Evolutionary conservation across 2,888 invertebrate species (phyloP).

Genomic region (Julus scanicus): DNA sequence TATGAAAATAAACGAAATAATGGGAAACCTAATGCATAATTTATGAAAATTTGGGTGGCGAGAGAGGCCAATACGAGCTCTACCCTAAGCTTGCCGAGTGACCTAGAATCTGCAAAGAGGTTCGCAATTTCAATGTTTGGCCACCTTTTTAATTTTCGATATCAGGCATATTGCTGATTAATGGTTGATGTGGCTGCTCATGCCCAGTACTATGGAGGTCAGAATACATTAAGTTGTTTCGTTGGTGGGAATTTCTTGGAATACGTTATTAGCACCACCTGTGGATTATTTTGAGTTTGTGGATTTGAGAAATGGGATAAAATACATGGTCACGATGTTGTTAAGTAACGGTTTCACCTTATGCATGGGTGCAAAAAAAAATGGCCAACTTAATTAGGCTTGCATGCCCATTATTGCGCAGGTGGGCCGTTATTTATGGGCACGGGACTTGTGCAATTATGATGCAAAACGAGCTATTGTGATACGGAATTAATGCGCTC

Average conservation of each 20-base stretch:
- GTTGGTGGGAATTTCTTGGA: constrained; percentile 1
- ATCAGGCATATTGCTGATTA: constrained; percentile 36
- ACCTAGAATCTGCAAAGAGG: constrained; percentile 16
- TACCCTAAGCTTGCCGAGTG: neutral
- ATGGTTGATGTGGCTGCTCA: constrained; percentile 27
- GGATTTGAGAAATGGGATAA: constrained; percentile 23
- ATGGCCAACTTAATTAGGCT: neutral
- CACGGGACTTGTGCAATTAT: neutral
- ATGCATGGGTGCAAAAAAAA: neutral
- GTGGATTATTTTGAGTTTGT: constrained; percentile 18
- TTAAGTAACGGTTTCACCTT: neutral
- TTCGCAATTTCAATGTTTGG: constrained; percentile 22
- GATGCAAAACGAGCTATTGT: neutral
- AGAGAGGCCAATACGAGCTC: neutral
- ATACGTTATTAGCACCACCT: constrained; percentile 36
- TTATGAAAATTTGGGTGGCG: neutral
- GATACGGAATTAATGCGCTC: neutral
- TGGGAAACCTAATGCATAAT: constrained; percentile 17
- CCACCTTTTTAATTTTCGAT: constrained; percentile 36
- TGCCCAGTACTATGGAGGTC: constrained; percentile 14
- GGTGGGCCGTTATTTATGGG: constrained; percentile 9
- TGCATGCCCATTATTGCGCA: constrained; percentile 28
- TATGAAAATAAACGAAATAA: neutral
- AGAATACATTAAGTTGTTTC: constrained; percentile 13
- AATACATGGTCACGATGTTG: neutral